Percentiles rank a stretch among this genome's conserved stretches.
These are phyloP conservation scores for Grammomys surdaster DNA, from an alignment of 2,113 vertebrate genomes.

Conservation along the genomic window DNA sequence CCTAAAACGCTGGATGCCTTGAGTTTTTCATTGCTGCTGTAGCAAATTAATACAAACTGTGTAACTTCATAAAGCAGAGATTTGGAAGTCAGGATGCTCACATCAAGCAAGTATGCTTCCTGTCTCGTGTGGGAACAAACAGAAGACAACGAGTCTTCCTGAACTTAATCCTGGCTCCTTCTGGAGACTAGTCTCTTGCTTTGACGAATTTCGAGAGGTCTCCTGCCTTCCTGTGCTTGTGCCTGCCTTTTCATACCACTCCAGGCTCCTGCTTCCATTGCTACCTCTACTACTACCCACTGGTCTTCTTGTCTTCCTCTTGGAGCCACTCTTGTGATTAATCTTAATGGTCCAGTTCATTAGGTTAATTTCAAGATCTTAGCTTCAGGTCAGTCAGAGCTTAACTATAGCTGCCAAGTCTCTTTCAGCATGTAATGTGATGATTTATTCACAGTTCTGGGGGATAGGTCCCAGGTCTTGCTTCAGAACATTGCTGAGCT, in stretches of 20 bases:
- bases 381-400: background rate
- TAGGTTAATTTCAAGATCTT: background rate
- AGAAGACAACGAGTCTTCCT: background rate
- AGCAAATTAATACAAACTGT: background rate
- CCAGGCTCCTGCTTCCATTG: background rate
- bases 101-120: conserved; percentile 51
- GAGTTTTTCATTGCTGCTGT: background rate
- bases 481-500: background rate
- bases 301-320: background rate
- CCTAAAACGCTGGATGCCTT: background rate
- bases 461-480: background rate
- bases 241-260: background rate
- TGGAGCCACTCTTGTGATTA: background rate
- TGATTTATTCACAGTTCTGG: background rate
- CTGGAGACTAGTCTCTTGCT: background rate
- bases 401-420: background rate
- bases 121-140: conserved; percentile 11
- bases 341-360: background rate
- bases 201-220: background rate
- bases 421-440: background rate
- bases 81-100: background rate
- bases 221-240: background rate
- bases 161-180: background rate
- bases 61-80: background rate
- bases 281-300: background rate